Conservation (phyloP, 2,113 vertebrate genomes). For the human (Homo sapiens) region DNA sequence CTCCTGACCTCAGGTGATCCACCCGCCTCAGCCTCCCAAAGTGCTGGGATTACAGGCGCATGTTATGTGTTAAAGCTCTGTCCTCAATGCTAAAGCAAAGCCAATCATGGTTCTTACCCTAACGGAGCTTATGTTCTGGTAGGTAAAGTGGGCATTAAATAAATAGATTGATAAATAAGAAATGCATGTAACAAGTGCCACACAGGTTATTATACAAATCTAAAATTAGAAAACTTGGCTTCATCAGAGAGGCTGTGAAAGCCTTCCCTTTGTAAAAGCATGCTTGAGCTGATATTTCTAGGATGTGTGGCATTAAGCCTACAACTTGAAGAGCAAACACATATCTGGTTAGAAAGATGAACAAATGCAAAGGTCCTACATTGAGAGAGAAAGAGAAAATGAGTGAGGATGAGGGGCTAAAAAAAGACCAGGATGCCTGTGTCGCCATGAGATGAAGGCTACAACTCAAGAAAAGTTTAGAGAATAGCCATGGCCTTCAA, state of each 20-base stretch:
- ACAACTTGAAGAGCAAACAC: not conserved
- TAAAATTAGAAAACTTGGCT: not conserved
- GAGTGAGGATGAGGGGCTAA: not conserved
- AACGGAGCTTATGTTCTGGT: not conserved
- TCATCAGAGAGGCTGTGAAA: not conserved
- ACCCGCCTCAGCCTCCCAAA: too few species aligned
- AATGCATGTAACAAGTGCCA: not conserved
- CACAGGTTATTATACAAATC: not conserved
- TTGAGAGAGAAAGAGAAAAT: not conserved
- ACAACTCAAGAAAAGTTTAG: not conserved
- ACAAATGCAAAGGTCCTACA: not conserved
- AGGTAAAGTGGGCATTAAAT: not conserved
- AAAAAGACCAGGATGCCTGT: not conserved
- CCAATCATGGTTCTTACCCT: not conserved
- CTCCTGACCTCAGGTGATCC: too few species aligned
- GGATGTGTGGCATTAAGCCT: not conserved
- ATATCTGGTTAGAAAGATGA: not conserved
- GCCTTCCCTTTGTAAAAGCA: not conserved
- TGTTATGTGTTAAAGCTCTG: not conserved
- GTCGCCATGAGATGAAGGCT: not conserved
- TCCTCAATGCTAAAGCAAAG: not conserved
- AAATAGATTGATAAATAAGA: not conserved
- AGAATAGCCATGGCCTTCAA: not conserved
- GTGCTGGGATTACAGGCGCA: too few species aligned
- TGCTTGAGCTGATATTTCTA: not conserved